Evolutionary conservation across 2,113 vertebrate species (phyloP).

Genomic region (Cervus canadensis): DNA sequence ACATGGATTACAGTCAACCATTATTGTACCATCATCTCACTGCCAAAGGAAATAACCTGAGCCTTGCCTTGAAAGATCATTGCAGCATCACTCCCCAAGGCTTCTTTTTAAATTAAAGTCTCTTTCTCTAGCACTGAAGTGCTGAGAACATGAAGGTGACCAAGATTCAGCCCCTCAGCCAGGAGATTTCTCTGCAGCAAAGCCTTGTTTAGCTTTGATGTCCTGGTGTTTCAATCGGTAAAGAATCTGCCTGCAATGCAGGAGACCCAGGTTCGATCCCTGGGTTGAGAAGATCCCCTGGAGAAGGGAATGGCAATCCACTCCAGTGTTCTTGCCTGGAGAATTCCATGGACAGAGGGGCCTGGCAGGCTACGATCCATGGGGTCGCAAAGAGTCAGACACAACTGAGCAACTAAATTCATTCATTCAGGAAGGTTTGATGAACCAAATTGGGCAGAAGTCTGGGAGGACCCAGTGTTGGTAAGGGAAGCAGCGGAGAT

Average conservation of each 20-base stretch:
- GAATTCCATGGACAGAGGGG: background rate
- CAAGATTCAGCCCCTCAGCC: background rate
- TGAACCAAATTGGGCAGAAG: background rate
- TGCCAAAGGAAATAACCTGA: accelerated
- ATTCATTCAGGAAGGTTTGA: background rate
- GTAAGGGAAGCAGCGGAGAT: background rate
- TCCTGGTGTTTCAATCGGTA: background rate
- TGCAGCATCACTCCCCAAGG: too few species aligned
- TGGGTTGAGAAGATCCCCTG: background rate
- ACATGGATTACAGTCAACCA: too few species aligned
- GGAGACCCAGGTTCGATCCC: background rate
- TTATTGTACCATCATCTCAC: too few species aligned
- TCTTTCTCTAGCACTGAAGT: background rate
- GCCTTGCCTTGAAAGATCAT: background rate
- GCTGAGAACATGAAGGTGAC: too few species aligned
- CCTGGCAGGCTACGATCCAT: background rate
- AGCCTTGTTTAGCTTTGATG: background rate
- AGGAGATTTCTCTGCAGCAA: background rate
- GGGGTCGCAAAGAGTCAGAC: background rate
- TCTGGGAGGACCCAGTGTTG: background rate
- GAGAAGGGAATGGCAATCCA: background rate
- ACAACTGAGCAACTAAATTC: background rate
- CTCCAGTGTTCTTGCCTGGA: background rate
- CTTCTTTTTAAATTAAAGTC: background rate
- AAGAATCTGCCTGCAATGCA: background rate